Percentiles rank a stretch among this genome's conserved stretches.
Conservation (phyloP, 2,113 vertebrate species). For the Sylvietta virens region DNA sequence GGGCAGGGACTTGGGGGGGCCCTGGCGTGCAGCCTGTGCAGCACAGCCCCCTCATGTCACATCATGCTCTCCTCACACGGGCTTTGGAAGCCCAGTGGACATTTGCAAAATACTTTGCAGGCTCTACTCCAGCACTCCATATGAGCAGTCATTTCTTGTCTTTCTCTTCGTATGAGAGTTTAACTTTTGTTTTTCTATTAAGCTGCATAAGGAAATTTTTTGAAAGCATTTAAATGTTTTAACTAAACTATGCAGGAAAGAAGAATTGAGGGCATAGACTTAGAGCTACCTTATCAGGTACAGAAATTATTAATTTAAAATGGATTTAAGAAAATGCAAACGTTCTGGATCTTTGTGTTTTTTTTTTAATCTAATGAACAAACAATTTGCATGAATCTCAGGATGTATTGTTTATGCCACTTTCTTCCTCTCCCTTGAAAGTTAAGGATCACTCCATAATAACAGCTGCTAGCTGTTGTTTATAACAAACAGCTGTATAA, state of each 20-base stretch:
- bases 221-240: not conserved
- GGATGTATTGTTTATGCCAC: not conserved
- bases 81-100: not conserved
- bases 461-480: slow-evolving; percentile 7
- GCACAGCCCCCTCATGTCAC: not conserved
- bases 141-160: not conserved
- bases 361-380: not conserved
- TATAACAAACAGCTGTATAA: not conserved
- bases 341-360: not conserved
- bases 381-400: not conserved
- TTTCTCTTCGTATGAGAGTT: not conserved
- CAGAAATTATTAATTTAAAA: not conserved
- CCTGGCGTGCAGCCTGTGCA: not conserved
- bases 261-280: not conserved
- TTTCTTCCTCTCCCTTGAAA: not conserved
- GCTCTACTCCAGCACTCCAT: not conserved
- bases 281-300: not conserved
- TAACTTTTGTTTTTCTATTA: not conserved
- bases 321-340: not conserved
- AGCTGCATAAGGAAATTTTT: not conserved
- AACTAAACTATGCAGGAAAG: not conserved
- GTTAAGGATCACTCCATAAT: not conserved
- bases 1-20: not conserved
- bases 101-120: not conserved
- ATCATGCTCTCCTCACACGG: accelerated